These are phyloP conservation scores for Columbina picui DNA, from an alignment of 2,113 vertebrate genomes.

Conservation along the genomic window DNA sequence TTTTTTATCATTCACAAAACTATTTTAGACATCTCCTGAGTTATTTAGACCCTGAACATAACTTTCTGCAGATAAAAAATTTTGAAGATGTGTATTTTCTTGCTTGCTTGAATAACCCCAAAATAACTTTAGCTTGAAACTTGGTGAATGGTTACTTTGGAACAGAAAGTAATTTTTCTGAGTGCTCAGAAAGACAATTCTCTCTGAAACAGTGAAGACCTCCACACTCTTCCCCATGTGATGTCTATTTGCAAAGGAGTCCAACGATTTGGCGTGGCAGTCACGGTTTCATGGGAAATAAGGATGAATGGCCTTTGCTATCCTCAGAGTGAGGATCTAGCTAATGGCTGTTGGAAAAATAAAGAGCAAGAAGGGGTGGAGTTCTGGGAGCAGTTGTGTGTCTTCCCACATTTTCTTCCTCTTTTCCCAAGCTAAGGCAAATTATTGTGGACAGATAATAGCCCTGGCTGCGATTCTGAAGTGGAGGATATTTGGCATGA, in stretches of 20 bases:
- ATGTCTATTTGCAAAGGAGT: not conserved
- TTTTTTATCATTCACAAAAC: not conserved
- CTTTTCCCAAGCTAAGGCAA: not conserved
- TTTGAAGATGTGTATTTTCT: not conserved
- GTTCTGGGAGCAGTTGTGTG: not conserved
- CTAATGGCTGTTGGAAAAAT: slow-evolving; percentile 18
- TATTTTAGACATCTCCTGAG: not conserved
- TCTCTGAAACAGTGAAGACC: not conserved
- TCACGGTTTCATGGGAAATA: not conserved
- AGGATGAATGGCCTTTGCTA: not conserved
- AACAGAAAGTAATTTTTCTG: not conserved
- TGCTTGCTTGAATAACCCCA: not conserved
- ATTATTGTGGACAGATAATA: not conserved
- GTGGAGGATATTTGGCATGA: not conserved
- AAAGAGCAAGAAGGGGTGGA: not conserved
- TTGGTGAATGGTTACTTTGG: not conserved
- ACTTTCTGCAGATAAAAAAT: not conserved
- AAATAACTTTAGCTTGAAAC: not conserved
- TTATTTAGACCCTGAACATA: not conserved
- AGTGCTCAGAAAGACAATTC: not conserved
- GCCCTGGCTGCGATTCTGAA: not conserved
- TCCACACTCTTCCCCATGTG: accelerated
- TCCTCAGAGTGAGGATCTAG: not conserved
- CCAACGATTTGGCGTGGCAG: not conserved
- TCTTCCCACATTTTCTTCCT: slow-evolving; percentile 11